Evolutionary conservation across 2,113 vertebrate genomes (phyloP), one percentile per base, ranked within the genome.

Genomic region (Mormyrus iriodes): DNA sequence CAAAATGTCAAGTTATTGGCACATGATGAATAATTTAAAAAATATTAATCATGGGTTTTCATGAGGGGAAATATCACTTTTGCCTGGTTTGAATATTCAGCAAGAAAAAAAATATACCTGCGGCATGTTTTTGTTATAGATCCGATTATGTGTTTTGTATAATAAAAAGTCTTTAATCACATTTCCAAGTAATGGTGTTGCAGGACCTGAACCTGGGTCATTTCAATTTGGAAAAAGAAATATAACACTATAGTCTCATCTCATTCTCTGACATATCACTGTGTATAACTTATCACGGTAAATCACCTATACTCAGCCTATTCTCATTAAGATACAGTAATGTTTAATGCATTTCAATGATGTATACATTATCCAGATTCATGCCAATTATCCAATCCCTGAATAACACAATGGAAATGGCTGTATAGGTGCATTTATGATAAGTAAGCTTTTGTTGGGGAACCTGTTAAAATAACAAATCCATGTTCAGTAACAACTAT

Each of bases 1-100:
- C 88, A 61, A 88, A 73, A 82, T 21, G 88, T 55, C 53, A 42
- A 84, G 19, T 84, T 46, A 84, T 86, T 52, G 49, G 48, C 85
- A 86, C 49, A 35, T 51, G 24, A 86, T 51, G 21, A n/a, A n/a
- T 49, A 85, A 86, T 19, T 52, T 49, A 48, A 2, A 84, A 84
- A 79, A 42, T 79, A 79, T 79, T 39, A 79, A 79, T 79, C 73
- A 42, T 35, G 73, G 73, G 39, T 42, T 42, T 79, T 79, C 73
- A 79, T 42, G 13, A 42, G 73, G 73, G 73, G 35, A 79, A 35
- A 79, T 3, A 42, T 79, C 35, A 79, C 13, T 4, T 6, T 79
- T 42, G 35, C 35, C 35, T 79, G 73, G 35, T 42, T 17, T 21
- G 73, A 79, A 79, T 79, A 39, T 79, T 42, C 35, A 42, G 42